phyloP scores from a whole-genome alignment of 2,113 vertebrate genomes.

The Gallinago media region DNA sequence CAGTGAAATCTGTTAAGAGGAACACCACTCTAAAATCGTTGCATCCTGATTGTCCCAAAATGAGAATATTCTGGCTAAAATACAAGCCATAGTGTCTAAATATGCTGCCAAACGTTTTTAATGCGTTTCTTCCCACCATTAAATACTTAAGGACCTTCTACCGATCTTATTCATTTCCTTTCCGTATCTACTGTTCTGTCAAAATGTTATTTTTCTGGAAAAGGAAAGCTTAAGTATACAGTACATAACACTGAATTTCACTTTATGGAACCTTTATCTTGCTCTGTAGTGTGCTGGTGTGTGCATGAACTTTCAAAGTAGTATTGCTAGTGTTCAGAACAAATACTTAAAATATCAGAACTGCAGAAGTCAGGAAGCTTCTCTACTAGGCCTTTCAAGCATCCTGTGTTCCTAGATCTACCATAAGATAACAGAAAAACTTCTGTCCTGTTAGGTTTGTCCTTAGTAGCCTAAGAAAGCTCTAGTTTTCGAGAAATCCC shows the following conservation, averaged over 20 bases:
- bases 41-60: not conserved
- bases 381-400: not conserved
- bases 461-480: not conserved
- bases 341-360: conserved; percentile 31
- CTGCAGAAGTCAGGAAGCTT: conserved; percentile 44
- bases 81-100: not conserved
- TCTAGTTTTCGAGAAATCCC: not conserved
- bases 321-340: conserved; percentile 6
- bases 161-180: not conserved
- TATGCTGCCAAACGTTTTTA: not conserved
- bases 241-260: not conserved
- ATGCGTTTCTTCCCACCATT: not conserved
- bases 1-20: not conserved
- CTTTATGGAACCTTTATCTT: not conserved
- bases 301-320: not conserved
- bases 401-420: not conserved
- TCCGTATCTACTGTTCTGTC: not conserved
- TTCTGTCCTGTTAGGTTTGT: not conserved
- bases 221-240: not conserved
- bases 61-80: not conserved
- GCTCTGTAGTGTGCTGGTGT: not conserved
- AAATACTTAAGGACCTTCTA: not conserved
- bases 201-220: not conserved
- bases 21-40: not conserved
- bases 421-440: not conserved